Evolutionary conservation across 2,113 vertebrate genomes (phyloP).

Genomic region (Epinephelus lanceolatus): DNA sequence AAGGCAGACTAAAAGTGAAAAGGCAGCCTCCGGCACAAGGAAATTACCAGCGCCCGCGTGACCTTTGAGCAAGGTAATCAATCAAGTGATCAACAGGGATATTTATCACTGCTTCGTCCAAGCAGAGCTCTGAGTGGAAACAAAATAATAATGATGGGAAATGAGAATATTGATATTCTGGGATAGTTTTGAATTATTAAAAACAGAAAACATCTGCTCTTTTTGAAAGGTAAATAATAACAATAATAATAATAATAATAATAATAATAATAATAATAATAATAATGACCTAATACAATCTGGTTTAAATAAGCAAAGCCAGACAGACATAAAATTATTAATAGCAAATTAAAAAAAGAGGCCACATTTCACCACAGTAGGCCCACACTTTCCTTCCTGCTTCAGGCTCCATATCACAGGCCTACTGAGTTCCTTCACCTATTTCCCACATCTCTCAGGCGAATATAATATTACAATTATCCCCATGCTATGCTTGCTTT

Average conservation of each 20-base stretch:
- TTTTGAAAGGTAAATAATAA: not conserved
- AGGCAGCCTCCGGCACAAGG: slow-evolving; percentile 96
- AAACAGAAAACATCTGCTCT: not conserved
- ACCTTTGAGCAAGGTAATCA: slow-evolving; percentile 99
- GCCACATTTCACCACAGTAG: not conserved
- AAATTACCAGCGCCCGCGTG: slow-evolving; percentile 98
- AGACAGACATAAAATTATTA: not conserved
- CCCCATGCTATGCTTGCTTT: slow-evolving; percentile 10
- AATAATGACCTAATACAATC: not conserved
- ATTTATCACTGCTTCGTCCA: slow-evolving; percentile 97
- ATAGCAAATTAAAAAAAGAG: not conserved
- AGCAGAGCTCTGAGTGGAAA: slow-evolving; percentile 81
- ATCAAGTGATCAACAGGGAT: slow-evolving; percentile 99
- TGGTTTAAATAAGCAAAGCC: not conserved
- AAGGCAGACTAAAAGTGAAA: slow-evolving; percentile 95
- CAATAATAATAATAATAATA: not conserved
- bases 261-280: not conserved
- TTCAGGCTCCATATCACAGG: not conserved
- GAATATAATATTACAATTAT: slow-evolving; percentile 25
- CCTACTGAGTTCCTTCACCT: not conserved
- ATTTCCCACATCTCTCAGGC: not conserved
- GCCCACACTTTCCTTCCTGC: not conserved
- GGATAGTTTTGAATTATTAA: not conserved
- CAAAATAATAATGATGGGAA: slow-evolving; percentile 38
- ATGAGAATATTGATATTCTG: slow-evolving; percentile 14